Base-by-base conservation (phyloP, 2,113 vertebrate genomes). In the Mus musculus region DNA sequence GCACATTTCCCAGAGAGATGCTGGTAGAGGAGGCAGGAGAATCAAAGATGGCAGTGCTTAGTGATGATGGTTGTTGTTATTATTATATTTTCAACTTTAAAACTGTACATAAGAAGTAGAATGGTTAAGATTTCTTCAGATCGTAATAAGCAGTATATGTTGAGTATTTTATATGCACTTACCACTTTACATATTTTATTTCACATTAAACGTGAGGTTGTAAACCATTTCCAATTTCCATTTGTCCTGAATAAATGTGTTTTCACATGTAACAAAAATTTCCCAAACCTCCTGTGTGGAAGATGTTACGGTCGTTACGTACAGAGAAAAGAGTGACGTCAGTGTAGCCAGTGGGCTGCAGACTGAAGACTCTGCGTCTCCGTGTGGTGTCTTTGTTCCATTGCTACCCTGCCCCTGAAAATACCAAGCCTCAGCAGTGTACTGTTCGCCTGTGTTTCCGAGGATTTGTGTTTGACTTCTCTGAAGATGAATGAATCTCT, bases 401-500 rank as follows among this genome's bases (percentile, higher is more conserved):
- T 81, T 75, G 36, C 19, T 26, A 3, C 46, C 28, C 24, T 46
- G 19, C 9, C 26, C 36, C 26, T 87, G 24, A 17, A 78, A 63
- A 71, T 86, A 24, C 12, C 86, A 86, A 91, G 59, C 0, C 0
- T 75, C 33, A 30, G 33, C 72, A 5, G 81, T 19, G 9, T 81
- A 59, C 52, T 82, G 26, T 52, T 72, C 33, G 0, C 63, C 12
- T 91, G 73, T 85, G 49, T 88, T 91, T 94, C 73, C 46, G 26
- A 81, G 67, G 84, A 67, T 94, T 82, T 93, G 33, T 69, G 10
- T 94, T 89, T 88, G 61, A 52, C n/a, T 85, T 22, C 28, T 88
- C 49, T 94, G 88, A 86, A 81, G 80, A 90, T 52, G 46, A 52
- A 85, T 46, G n/a, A n/a, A 85, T 92, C 84, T 80, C 3, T 69